A percentile compares a stretch with the other conserved stretches of the same genome.
Evolutionary conservation across 2,888 invertebrate species (phyloP).

Genomic region (Lycaena phlaeas): DNA sequence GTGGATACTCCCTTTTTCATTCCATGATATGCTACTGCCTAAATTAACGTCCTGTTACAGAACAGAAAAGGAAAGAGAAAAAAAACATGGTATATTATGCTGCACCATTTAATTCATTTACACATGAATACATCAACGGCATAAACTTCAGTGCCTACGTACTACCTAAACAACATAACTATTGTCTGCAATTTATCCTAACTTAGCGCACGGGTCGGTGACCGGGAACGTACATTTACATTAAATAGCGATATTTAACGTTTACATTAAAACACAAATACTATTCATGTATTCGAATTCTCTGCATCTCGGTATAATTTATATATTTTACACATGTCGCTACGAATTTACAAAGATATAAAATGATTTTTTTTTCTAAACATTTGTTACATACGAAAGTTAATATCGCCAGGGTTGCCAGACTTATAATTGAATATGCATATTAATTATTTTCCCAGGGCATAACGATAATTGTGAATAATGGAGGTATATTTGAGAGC

Average conservation of each 20-base stretch:
- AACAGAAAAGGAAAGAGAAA: too few species aligned
- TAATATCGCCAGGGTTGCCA: too few species aligned
- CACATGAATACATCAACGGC: conserved; percentile 67
- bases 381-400: too few species aligned
- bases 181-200: conserved; percentile 62
- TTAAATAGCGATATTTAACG: conserved; percentile 16
- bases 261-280: conserved; percentile 21
- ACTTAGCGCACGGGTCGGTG: conserved; percentile 53
- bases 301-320: conserved; percentile 7
- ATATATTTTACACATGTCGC: conserved; percentile 23
- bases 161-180: conserved; percentile 69
- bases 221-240: conserved; percentile 46
- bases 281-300: conserved; percentile 12
- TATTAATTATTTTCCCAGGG: not conserved
- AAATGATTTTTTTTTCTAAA: conserved; percentile 17
- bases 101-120: conserved; percentile 62
- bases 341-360: conserved; percentile 45
- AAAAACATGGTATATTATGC: conserved; percentile 31
- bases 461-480: not conserved
- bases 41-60: too few species aligned
- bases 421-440: not conserved
- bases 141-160: conserved; percentile 69
- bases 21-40: too few species aligned
- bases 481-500: too few species aligned
- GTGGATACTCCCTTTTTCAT: too few species aligned